A percentile compares a stretch with the other conserved stretches of the same genome.
Evolutionary conservation across 64 coral and sea anemone genomes (phyloP).

Genomic region (Dendronephthya gigantea): DNA sequence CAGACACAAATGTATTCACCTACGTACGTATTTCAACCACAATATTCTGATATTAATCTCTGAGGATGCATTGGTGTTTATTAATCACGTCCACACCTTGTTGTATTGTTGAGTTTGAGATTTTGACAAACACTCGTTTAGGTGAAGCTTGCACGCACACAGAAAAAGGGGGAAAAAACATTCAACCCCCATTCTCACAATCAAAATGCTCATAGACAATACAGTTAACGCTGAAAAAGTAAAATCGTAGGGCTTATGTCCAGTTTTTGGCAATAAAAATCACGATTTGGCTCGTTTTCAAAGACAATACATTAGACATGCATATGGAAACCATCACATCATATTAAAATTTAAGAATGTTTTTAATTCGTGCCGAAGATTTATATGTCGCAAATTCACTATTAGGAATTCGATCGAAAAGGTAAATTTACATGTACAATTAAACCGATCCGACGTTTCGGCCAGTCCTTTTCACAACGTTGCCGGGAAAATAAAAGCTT

Average conservation of each 20-base stretch:
- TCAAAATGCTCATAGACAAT: not conserved
- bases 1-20: no score
- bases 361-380: not conserved
- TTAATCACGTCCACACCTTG: not conserved
- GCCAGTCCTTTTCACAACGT: no score
- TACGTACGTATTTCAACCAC: no score
- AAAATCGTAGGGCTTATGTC: not conserved
- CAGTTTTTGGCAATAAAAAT: not conserved
- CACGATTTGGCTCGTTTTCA: not conserved
- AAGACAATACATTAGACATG: not conserved
- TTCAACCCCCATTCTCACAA: not conserved
- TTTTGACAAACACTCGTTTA: not conserved
- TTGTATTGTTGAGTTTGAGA: not conserved
- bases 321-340: not conserved
- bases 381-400: not conserved
- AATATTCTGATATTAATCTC: not conserved
- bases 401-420: not conserved
- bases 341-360: not conserved
- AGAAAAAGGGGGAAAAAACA: not conserved
- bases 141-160: not conserved
- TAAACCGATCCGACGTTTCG: not conserved
- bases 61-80: not conserved
- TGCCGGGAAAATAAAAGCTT: not conserved
- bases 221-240: not conserved
- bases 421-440: not conserved